Conservation (phyloP, 2,888 invertebrate genomes). For the Dorcus parallelipipedus region DNA sequence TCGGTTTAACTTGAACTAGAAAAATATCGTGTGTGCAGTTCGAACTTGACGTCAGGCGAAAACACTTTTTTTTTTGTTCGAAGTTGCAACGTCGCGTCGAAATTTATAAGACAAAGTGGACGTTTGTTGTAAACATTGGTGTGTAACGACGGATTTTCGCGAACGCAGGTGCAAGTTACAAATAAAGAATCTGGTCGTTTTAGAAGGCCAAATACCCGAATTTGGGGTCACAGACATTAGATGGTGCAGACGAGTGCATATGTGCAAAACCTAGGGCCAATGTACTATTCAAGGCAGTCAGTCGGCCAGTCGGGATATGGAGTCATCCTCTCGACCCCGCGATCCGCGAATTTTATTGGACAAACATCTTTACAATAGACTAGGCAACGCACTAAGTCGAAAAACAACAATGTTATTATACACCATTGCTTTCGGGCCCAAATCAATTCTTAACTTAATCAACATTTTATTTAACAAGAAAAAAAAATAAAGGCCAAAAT, state of each 20-base stretch:
- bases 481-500: no score
- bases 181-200: not conserved
- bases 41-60: no score
- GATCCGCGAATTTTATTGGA: conserved; percentile 7
- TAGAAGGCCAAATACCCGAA: conserved; percentile 42
- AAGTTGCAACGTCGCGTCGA: no score
- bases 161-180: not conserved
- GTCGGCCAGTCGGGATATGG: conserved; percentile 39
- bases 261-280: conserved; percentile 48
- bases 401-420: not conserved
- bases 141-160: not conserved
- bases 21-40: no score
- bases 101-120: no score
- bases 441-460: no score
- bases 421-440: no score
- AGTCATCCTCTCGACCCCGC: conserved; percentile 4
- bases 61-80: no score
- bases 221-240: conserved; percentile 49
- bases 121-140: not conserved
- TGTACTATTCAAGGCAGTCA: conserved; percentile 46
- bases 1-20: no score
- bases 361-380: conserved; percentile 4
- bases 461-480: no score
- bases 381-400: not conserved
- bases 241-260: conserved; percentile 46